A percentile compares a stretch with the other conserved stretches of the same genome.
These are phyloP conservation scores for Ormyrus thymus DNA, from an alignment of 2,888 invertebrate species.

Conservation along the genomic window DNA sequence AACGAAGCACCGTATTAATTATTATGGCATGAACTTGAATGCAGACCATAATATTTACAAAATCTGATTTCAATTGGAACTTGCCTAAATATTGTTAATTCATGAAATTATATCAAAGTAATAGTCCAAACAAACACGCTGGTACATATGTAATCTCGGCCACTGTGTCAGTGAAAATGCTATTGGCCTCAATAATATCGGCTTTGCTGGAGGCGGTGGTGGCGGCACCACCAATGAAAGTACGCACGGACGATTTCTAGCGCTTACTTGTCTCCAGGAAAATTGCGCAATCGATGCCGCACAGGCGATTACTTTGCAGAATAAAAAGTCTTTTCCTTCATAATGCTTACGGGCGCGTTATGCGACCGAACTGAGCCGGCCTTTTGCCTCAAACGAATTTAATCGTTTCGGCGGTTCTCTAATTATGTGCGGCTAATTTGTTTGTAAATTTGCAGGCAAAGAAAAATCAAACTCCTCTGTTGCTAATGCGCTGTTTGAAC, in stretches of 20 bases:
- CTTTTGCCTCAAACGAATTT: neutral
- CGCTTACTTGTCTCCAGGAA: slow-evolving; percentile 14
- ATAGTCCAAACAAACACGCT: too few species aligned
- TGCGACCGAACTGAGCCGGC: neutral
- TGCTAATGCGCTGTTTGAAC: too few species aligned
- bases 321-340: slow-evolving; percentile 31
- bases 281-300: slow-evolving; percentile 48
- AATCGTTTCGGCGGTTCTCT: too few species aligned
- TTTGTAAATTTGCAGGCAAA: too few species aligned
- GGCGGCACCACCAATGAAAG: slow-evolving; percentile 40
- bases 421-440: too few species aligned
- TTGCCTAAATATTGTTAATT: too few species aligned
- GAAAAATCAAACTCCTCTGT: too few species aligned
- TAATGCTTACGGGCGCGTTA: slow-evolving; percentile 21
- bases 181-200: slow-evolving; percentile 53
- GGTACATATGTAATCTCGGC: slow-evolving; percentile 35
- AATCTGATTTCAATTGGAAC: too few species aligned
- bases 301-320: slow-evolving; percentile 6
- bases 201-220: slow-evolving; percentile 31
- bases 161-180: slow-evolving; percentile 55
- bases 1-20: too few species aligned
- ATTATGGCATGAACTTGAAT: too few species aligned
- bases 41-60: too few species aligned
- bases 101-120: too few species aligned
- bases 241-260: slow-evolving; percentile 28